Base-by-base conservation (phyloP, 2,113 vertebrate genomes). In the Erinaceus europaeus region DNA sequence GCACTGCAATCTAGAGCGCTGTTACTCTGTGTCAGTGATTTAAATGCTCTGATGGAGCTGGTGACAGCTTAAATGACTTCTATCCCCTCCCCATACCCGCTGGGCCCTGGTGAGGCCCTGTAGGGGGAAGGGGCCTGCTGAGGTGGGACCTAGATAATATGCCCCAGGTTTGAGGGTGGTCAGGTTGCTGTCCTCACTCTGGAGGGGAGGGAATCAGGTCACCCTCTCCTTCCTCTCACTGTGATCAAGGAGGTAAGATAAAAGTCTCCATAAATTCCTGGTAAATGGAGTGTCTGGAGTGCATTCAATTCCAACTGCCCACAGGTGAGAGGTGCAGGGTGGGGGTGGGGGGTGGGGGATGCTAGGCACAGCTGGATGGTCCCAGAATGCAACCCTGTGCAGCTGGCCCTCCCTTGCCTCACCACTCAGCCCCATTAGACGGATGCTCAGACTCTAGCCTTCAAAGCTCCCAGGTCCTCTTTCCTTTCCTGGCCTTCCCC, bases 11-110 rank as follows among this genome's bases (percentile, higher is more conserved):
- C 95, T 92, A 88, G 32, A 67, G 95, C 55, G 67, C 94, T 97
- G 95, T 95, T 95, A 95, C 96, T 97, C 95, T 65, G 89, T 97
- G 96, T 95, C 96, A 95, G 95, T 96, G 96, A 97, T 96, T 97
- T 97, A 96, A 97, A 96, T 94, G 95, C 90, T 94, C 96, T 94
- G 96, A 96, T 94, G 93, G 95, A 95, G 93, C 86, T 92, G 62
- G 95, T 97, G 97, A 97, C 97, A 97, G 97, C 94, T 96, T 97
- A 97, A 97, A 98, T 91, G 95, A 94, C 95, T 97, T 91, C 95
- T 95, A 91, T 95, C 95, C 94, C 94, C 96, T 95, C 93, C 94
- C 88, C 62, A 59, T 80, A 69, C 92, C 95, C 71, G 20, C 89
- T 9, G 32, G 95, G 95, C 82, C 92, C 94, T 96, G 95, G 96